Conservation (phyloP, 2,113 vertebrate species). For the Microcebus murinus region DNA sequence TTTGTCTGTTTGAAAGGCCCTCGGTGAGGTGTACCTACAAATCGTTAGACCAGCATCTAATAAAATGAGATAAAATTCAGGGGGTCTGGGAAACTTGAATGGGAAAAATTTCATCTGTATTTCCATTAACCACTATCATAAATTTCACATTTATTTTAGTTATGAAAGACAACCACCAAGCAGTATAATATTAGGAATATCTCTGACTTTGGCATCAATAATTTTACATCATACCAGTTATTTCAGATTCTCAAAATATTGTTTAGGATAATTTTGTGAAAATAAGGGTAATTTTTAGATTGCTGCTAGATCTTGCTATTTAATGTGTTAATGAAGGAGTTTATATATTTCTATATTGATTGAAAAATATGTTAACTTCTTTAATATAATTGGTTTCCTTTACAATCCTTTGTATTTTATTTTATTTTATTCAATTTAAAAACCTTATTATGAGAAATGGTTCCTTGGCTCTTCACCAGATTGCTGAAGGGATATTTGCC, state of each 20-base stretch:
- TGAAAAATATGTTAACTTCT: slow-evolving; percentile 1
- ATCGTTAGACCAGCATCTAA: background rate
- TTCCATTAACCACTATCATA: background rate
- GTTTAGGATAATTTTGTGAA: background rate
- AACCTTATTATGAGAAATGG: background rate
- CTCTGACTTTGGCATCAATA: background rate
- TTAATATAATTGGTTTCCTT: background rate
- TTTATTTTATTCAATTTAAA: slow-evolving; percentile 7
- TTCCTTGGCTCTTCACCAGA: background rate
- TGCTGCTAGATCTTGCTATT: background rate
- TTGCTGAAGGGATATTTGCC: background rate
- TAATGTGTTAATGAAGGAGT: background rate
- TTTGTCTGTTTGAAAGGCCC: background rate
- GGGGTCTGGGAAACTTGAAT: background rate
- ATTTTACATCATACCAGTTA: background rate
- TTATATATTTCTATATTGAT: background rate
- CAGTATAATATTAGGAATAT: background rate
- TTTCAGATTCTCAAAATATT: slow-evolving; percentile 27
- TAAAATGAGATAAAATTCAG: slow-evolving; percentile 14
- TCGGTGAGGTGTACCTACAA: background rate
- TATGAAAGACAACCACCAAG: background rate
- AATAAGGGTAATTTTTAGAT: background rate
- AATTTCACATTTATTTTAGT: slow-evolving; percentile 20
- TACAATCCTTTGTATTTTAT: background rate
- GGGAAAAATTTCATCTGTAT: background rate